Evolutionary conservation across 2,888 invertebrate genomes (phyloP).

Genomic region (Tridacna crocea): DNA sequence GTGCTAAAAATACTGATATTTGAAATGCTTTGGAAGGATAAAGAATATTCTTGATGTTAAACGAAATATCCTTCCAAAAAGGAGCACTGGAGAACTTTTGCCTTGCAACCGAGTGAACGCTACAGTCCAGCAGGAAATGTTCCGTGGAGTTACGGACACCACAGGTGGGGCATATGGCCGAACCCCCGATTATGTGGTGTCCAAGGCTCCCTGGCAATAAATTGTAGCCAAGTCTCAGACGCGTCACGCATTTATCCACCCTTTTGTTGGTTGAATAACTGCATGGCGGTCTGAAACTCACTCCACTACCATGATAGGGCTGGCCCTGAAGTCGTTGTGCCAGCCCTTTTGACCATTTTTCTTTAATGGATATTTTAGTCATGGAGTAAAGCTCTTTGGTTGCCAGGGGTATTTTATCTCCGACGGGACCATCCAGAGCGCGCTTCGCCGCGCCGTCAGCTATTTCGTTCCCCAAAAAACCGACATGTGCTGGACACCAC

Average conservation of each 20-base stretch:
- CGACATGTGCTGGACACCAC: slow-evolving; percentile 29
- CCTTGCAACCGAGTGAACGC: too few species aligned
- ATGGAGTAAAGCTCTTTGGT: neutral
- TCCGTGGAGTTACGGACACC: too few species aligned
- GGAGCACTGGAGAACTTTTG: too few species aligned
- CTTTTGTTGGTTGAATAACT: neutral
- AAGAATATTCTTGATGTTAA: too few species aligned
- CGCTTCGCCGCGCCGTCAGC: neutral
- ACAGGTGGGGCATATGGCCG: too few species aligned
- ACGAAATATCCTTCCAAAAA: too few species aligned
- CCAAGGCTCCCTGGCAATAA: neutral
- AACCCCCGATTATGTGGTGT: too few species aligned
- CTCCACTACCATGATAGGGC: neutral
- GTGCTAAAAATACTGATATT: too few species aligned
- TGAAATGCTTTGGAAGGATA: too few species aligned
- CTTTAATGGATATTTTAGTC: neutral
- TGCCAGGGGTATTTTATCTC: neutral
- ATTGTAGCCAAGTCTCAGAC: neutral
- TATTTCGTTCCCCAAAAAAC: slow-evolving; percentile 9
- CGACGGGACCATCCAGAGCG: neutral
- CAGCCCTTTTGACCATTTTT: neutral
- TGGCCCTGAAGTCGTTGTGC: neutral
- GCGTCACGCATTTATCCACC: neutral
- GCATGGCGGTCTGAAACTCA: neutral
- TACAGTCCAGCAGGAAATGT: too few species aligned